phyloP scores from a whole-genome alignment of 2,888 invertebrate genomes.

The Desoria tigrina region DNA sequence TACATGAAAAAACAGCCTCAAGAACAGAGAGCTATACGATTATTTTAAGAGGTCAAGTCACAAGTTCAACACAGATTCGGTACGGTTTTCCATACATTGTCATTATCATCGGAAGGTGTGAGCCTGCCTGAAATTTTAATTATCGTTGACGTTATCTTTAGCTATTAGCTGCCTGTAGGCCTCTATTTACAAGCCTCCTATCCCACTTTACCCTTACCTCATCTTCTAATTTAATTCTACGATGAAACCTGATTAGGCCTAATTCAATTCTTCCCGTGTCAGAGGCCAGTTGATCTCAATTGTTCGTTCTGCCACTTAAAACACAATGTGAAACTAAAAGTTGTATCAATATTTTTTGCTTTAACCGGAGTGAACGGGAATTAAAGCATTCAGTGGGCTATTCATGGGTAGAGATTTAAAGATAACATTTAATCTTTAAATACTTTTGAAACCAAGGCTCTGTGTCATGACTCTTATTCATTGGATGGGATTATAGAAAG shows the following conservation, averaged over 20 bases:
- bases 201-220: too few species aligned
- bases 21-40: too few species aligned
- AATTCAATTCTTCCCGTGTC: conserved; percentile 3
- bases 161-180: neutral
- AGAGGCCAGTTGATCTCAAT: conserved; percentile 29
- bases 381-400: too few species aligned
- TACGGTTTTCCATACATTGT: conserved; percentile 10
- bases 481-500: neutral
- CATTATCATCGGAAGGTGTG: neutral
- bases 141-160: conserved; percentile 1
- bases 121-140: conserved; percentile 3
- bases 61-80: conserved; percentile 6
- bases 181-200: too few species aligned
- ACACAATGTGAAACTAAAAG: neutral
- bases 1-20: neutral
- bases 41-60: neutral
- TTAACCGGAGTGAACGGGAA: too few species aligned
- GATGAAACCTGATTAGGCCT: conserved; percentile 1
- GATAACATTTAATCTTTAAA: neutral
- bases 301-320: neutral
- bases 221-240: conserved; percentile 15
- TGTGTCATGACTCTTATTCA: conserved; percentile 9
- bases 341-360: neutral
- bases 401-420: conserved; percentile 3
- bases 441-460: neutral